phyloP scores from a whole-genome alignment of 2,888 invertebrate genomes.

The Anorthoa munda region DNA sequence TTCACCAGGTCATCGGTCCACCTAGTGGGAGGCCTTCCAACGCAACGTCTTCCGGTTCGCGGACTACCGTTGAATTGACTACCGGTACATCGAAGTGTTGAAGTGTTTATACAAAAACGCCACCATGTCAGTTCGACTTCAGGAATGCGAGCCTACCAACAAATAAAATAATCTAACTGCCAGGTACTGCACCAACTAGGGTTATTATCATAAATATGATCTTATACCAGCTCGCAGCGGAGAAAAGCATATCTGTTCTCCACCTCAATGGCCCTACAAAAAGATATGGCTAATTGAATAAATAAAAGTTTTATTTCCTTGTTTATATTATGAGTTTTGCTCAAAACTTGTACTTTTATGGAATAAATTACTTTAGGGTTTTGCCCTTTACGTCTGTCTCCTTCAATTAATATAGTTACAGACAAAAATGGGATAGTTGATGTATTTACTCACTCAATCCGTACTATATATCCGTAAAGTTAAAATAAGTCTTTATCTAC shows the following conservation, averaged over 20 bases:
- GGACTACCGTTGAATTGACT: too few species aligned
- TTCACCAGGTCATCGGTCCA: too few species aligned
- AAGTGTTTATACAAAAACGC: too few species aligned
- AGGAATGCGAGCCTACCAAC: too few species aligned
- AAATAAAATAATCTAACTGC: neutral
- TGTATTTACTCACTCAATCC: neutral
- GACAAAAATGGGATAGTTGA: constrained; percentile 9
- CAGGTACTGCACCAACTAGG: neutral
- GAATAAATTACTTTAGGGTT: constrained; percentile 39
- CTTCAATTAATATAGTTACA: constrained; percentile 7
- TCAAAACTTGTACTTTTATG: constrained; percentile 58
- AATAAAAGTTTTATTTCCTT: constrained; percentile 55
- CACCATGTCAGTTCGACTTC: too few species aligned
- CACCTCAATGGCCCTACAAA: constrained; percentile 28
- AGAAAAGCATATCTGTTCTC: constrained; percentile 18
- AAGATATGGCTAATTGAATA: constrained; percentile 45
- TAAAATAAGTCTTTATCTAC: too few species aligned
- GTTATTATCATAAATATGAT: constrained; percentile 35
- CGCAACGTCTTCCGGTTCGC: too few species aligned
- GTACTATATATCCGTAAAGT: neutral
- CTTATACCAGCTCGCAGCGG: constrained; percentile 21
- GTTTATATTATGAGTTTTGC: constrained; percentile 51
- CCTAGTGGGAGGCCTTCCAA: too few species aligned
- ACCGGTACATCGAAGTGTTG: too few species aligned
- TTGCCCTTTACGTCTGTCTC: constrained; percentile 27